Percentiles rank a stretch among this genome's conserved stretches.
These are phyloP conservation scores for Toxostoma redivivum DNA, from an alignment of 2,113 vertebrate genomes.

Conservation along the genomic window DNA sequence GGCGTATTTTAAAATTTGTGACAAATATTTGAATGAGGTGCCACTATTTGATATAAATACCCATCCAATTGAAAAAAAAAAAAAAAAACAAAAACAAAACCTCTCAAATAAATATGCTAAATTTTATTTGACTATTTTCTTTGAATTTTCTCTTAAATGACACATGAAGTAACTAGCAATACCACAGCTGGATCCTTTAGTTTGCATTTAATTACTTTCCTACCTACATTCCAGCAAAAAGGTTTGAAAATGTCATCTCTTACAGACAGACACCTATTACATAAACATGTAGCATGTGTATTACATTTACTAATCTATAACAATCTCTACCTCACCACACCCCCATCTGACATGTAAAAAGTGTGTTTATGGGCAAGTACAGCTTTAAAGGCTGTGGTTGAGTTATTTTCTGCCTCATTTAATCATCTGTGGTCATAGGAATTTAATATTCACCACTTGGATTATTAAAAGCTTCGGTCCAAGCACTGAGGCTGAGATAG, in stretches of 20 bases:
- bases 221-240: neutral
- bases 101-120: neutral
- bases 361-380: neutral
- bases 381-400: neutral
- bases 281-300: neutral
- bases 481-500: neutral
- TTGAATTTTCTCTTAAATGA: neutral
- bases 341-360: neutral
- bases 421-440: neutral
- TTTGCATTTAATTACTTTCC: neutral
- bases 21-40: neutral
- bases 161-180: neutral
- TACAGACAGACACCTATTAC: neutral
- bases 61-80: rapidly evolving
- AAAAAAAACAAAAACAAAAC: neutral
- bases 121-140: neutral
- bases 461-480: neutral
- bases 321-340: neutral
- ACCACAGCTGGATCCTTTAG: neutral
- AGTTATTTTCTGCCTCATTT: neutral
- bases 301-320: neutral
- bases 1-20: neutral
- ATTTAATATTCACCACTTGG: neutral
- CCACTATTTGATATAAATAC: neutral
- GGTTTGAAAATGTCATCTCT: neutral